Conservation (phyloP, 2,113 vertebrate species). For the Tupaia chinensis region DNA sequence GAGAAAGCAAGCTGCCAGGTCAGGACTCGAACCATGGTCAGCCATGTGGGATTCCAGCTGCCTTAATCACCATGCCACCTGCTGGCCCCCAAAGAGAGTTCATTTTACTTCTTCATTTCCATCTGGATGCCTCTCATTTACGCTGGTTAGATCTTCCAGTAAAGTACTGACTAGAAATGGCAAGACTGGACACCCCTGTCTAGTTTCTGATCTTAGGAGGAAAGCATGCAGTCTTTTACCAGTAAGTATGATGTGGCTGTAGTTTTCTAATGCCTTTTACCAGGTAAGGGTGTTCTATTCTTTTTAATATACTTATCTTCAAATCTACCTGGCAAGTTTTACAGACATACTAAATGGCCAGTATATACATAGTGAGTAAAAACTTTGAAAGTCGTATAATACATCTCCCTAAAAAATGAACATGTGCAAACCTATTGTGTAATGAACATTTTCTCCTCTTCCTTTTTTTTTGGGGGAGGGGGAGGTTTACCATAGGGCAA, state of each 20-base stretch:
- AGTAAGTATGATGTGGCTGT: not conserved
- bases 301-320: not conserved
- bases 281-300: not conserved
- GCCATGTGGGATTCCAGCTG: too few species aligned
- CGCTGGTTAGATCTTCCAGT: not conserved
- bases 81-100: not conserved
- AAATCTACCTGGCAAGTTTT: constrained; percentile 4
- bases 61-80: too few species aligned
- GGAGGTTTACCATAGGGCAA: too few species aligned
- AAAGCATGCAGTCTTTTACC: not conserved
- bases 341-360: not conserved
- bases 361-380: not conserved
- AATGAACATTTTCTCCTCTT: not conserved
- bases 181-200: not conserved
- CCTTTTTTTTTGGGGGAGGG: not conserved
- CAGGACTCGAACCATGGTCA: too few species aligned
- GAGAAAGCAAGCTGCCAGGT: too few species aligned
- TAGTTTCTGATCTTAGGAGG: not conserved
- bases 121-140: constrained; percentile 44
- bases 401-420: constrained; percentile 8
- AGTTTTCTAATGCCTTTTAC: constrained; percentile 16
- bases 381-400: constrained; percentile 35
- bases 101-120: constrained; percentile 37
- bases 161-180: constrained; percentile 45
- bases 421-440: not conserved